Evolutionary conservation across 2,797 vertebrate genomes (phyloP), one percentile per base, ranked within the genome.

Genomic region (Muraenolepis orangiensis): DNA sequence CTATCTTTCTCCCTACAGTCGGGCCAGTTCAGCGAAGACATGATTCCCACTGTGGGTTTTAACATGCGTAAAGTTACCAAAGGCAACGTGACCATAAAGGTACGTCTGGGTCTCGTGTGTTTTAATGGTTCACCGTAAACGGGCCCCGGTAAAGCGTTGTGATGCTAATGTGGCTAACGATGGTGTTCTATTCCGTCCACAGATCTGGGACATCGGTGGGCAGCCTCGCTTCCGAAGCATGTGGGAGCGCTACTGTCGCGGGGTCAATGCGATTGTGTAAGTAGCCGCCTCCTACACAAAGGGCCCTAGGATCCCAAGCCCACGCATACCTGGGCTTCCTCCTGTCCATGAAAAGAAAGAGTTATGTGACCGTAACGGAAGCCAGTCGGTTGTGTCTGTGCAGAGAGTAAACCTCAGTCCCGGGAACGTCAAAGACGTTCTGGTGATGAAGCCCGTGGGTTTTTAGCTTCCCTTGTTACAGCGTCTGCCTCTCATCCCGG

Each of bases 81-180:
- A 94, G 98, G 97, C 87, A 99, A 99, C 0, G 98, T 99, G 87
- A 99, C 98, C 73, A 99, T 99, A 94, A 99, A 99, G 97, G 98
- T 99, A 88, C 13, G 78, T 11, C 3, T 32, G 1, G 30, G 51
- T 57, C 20, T 23, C 23, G 20, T 57, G n/a, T 23, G 16, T 31
- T 74, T 67, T 46, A 14, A 51, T 1, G 26, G 20, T 67, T 8
- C 16, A 26, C 23, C 77, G 0, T 57, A 57, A 57, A 23, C 26
- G 23, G 57, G n/a, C n/a, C n/a, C 57, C 26, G 6, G 12, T 26
- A 26, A 34, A 8, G 57, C 4, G 2, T 64, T 12, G 57, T 64
- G 57, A 12, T 26, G 23, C 23, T 4, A 26, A 13, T 12, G 57
- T 64, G 57, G 57, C n/a, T 64, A 11, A 64, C 31, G 6, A 10